Percentiles rank a stretch among this genome's conserved stretches.
phyloP scores from a whole-genome alignment of 2,797 vertebrate genomes.

The Onychomys torridus region DNA sequence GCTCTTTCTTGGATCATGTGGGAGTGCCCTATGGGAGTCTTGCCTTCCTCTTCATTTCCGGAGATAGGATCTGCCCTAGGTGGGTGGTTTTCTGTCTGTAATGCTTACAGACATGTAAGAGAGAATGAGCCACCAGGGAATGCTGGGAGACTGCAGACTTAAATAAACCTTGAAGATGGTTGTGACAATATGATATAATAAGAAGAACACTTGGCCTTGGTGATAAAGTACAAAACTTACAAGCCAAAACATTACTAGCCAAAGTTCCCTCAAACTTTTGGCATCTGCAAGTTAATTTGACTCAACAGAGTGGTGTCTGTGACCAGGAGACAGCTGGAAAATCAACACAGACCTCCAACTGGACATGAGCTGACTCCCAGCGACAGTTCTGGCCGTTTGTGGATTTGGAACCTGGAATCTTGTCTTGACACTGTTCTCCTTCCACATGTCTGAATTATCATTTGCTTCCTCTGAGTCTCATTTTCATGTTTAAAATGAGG shows the following conservation, averaged over 20 bases:
- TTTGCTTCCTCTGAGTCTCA: background rate
- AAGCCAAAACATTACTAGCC: slow-evolving; percentile 37
- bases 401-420: background rate
- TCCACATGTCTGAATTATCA: background rate
- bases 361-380: background rate
- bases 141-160: background rate
- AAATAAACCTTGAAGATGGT: background rate
- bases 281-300: background rate
- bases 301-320: background rate
- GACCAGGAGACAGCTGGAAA: background rate
- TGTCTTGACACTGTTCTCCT: background rate
- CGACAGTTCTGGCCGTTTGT: too few species aligned
- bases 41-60: background rate
- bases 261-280: slow-evolving; percentile 15
- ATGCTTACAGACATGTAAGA: background rate
- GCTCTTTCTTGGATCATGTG: background rate
- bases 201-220: background rate
- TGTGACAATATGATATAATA: background rate
- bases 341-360: background rate
- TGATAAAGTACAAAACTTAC: background rate
- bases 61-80: background rate
- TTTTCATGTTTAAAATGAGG: background rate
- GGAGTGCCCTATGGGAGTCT: background rate
- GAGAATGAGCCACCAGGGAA: background rate
- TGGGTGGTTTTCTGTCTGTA: background rate